Evolutionary conservation across 2,888 invertebrate species (phyloP).

Genomic region (Deladenus siricidicola): DNA sequence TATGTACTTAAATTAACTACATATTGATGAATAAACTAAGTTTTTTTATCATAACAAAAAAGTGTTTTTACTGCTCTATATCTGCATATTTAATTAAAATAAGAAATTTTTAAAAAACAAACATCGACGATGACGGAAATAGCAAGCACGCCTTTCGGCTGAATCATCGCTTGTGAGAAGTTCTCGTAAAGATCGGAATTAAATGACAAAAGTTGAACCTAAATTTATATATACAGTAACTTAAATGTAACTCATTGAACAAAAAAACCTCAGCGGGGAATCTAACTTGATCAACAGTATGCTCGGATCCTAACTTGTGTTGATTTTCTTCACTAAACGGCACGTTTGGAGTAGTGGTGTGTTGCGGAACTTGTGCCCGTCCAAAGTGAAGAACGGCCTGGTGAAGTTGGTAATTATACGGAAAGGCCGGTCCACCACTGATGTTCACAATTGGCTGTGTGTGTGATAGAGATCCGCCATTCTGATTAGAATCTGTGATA

Average conservation of each 20-base stretch:
- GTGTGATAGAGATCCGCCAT: neutral
- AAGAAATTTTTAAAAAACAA: neutral
- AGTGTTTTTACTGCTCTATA: neutral
- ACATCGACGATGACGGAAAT: slow-evolving; percentile 90
- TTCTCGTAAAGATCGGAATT: slow-evolving; percentile 93
- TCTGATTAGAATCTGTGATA: neutral
- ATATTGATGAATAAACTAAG: neutral
- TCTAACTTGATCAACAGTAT: slow-evolving; percentile 85
- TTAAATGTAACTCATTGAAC: slow-evolving; percentile 1
- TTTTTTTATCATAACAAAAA: neutral
- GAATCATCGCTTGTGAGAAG: slow-evolving; percentile 84
- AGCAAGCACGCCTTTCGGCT: slow-evolving; percentile 88
- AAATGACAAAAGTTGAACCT: slow-evolving; percentile 97
- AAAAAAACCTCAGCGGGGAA: slow-evolving; percentile 76
- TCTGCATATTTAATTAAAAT: neutral
- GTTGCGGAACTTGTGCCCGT: slow-evolving; percentile 58
- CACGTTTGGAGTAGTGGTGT: neutral
- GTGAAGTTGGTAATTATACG: slow-evolving; percentile 47
- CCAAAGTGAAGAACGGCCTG: slow-evolving; percentile 70
- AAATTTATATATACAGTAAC: slow-evolving; percentile 56
- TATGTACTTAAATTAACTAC: neutral
- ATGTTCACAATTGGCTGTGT: slow-evolving; percentile 62
- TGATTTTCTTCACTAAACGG: too few relatives aligned
- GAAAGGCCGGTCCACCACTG: slow-evolving; percentile 83
- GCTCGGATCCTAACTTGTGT: slow-evolving; percentile 88